Evolutionary conservation across 2,113 vertebrate species (phyloP), one percentile per base, ranked within the genome.

Genomic region (Seriola aureovittata): DNA sequence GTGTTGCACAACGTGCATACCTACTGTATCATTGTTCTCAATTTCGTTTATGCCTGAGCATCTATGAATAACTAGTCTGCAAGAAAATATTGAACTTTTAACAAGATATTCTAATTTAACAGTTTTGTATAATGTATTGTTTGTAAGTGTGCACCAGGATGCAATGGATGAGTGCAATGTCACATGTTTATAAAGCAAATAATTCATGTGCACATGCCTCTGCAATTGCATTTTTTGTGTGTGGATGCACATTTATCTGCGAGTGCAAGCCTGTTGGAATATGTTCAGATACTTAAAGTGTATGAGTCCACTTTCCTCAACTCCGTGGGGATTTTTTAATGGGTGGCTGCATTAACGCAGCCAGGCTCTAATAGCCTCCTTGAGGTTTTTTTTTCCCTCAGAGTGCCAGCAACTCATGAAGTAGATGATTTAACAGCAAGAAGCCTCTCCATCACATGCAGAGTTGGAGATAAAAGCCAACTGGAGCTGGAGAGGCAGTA

Each of bases 391-490:
- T 73, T 79, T 10, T 42, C 17, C 50, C 23, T 52, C 46, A 14
- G 60, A 84, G 83, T 90, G 84, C 65, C 83, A 87, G 79, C 75
- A 52, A 86, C 86, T 87, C 82, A 83, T 88, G 85, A 90, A 92
- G 89, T 80, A 91, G 89, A 92, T 85, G 85, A 94, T 91, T 95
- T 91, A 92, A 90, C 91, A 91, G 81, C 84, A 72, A 92, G 89
- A 86, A 80, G 82, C 86, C 82, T 73, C 86, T 86, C 73, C 69
- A 84, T 92, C 90, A 88, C 85, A 91, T 36, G 55, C 81, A 83
- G 78, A 72, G 71, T 59, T 86, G 64, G 52, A 82, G 78, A 88
- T 82, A 73, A 86, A 86, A 82, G 60, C 48, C 82, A 82, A 82
- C n/a, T 83, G 46, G 29, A 84, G 71, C 54, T 67, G 65, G 68